Evolutionary conservation across 1,140 invertebrate genomes (phyloP).

Genomic region (Sycophila sp.): DNA sequence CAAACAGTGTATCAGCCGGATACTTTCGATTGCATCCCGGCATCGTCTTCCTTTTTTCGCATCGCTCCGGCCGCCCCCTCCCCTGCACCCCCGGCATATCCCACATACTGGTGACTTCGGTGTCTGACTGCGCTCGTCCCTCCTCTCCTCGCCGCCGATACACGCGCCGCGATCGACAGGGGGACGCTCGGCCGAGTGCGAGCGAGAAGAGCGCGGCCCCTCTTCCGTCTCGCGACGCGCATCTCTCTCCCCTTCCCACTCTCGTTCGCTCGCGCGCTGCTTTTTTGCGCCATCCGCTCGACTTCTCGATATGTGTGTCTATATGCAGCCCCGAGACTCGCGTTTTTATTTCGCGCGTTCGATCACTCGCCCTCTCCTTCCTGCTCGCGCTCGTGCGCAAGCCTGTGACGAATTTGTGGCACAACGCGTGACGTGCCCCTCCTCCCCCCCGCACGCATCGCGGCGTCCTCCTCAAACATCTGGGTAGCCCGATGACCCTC

Average conservation of each 20-base stretch:
- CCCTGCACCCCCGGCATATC: conserved; percentile 17
- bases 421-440: background rate
- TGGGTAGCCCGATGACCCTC: conserved; percentile 16
- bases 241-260: conserved; percentile 23
- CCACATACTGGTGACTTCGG: conserved; percentile 43
- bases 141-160: conserved; percentile 26
- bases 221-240: background rate
- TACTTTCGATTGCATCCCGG: conserved; percentile 22
- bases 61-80: conserved; percentile 29
- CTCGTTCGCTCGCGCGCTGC: conserved; percentile 17
- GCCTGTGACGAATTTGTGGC: conserved; percentile 20
- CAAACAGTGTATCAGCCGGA: conserved; percentile 7
- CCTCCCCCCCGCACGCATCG: background rate
- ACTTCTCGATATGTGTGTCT: conserved; percentile 4
- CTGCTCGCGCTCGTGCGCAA: background rate
- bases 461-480: conserved; percentile 11
- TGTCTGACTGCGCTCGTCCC: conserved; percentile 37
- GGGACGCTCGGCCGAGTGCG: background rate
- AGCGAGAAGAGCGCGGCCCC: background rate
- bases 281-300: conserved; percentile 7
- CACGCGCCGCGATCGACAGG: background rate
- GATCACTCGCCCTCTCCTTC: conserved; percentile 29
- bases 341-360: conserved; percentile 40
- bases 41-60: conserved; percentile 16
- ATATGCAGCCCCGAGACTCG: background rate